A percentile compares a stretch with the other conserved stretches of the same genome.
These are phyloP conservation scores for Zoanthus gigantus DNA, from an alignment of 92 coral and sea anemone species.

Conservation along the genomic window DNA sequence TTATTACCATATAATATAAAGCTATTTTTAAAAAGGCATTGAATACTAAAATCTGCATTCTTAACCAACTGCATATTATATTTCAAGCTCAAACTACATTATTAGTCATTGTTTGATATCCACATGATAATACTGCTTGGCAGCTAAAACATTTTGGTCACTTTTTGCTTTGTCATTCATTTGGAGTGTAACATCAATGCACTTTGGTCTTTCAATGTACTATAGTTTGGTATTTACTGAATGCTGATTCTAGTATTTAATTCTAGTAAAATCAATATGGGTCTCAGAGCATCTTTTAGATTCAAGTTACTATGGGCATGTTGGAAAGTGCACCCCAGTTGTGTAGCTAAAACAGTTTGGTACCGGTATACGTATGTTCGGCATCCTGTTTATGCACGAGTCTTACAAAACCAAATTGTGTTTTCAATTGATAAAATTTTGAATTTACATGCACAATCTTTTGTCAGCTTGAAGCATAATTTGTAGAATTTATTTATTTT, in stretches of 20 bases:
- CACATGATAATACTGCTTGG: conserved; percentile 1
- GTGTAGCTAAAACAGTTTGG: conserved; percentile 35
- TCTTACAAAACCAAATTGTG: conserved; percentile 31
- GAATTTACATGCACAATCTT: conserved; percentile 30
- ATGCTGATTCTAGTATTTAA: conserved; percentile 9
- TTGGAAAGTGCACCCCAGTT: conserved; percentile 32
- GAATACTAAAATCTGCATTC: not conserved
- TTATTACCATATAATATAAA: not conserved
- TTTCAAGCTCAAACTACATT: not conserved
- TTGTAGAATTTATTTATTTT: conserved; percentile 1
- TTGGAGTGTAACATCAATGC: not conserved
- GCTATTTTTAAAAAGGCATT: not conserved
- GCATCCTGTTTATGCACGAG: conserved; percentile 24
- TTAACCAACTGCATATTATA: too few species aligned
- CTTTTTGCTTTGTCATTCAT: conserved; percentile 1
- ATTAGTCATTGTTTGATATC: not conserved
- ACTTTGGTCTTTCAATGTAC: not conserved
- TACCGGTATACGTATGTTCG: conserved; percentile 10
- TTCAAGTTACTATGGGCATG: conserved; percentile 34
- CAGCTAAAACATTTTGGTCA: conserved; percentile 6
- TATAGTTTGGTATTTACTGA: conserved; percentile 13
- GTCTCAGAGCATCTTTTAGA: conserved; percentile 31
- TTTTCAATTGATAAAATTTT: conserved; percentile 27
- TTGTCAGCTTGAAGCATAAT: conserved; percentile 23
- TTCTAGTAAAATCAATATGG: conserved; percentile 20